Evolutionary conservation across 2,797 vertebrate genomes (phyloP).

Genomic region (Eurystomus glaucurus): DNA sequence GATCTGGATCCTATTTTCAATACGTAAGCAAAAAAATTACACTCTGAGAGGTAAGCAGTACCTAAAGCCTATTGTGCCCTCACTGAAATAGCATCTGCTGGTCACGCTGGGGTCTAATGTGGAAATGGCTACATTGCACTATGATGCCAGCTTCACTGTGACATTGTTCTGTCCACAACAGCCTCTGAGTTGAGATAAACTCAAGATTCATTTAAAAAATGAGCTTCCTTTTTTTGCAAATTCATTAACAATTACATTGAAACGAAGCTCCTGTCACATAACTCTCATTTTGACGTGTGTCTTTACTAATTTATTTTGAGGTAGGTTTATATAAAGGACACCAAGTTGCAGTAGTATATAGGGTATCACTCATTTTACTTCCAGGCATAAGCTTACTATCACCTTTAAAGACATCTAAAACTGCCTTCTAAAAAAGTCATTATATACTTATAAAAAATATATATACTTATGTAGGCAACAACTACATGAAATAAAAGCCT

Average conservation of each 20-base stretch:
- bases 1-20: slow-evolving; percentile 37
- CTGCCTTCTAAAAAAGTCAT: background rate
- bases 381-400: background rate
- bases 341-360: background rate
- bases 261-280: background rate
- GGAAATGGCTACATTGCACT: background rate
- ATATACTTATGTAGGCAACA: background rate
- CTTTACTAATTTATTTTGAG: background rate
- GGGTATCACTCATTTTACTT: background rate
- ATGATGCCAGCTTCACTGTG: background rate
- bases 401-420: background rate
- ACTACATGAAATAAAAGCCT: background rate
- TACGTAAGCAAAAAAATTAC: slow-evolving; percentile 29
- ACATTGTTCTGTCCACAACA: background rate
- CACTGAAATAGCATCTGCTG: background rate
- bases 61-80: background rate
- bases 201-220: background rate
- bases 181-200: background rate
- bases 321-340: background rate
- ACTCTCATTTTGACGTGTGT: background rate
- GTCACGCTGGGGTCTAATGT: background rate
- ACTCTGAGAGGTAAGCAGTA: background rate
- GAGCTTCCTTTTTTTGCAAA: background rate
- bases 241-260: background rate
- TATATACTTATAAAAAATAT: background rate